Percentiles rank a stretch among this genome's conserved stretches.
Evolutionary conservation across 2,797 vertebrate species (phyloP).

Genomic region (Rhincodon typus): DNA sequence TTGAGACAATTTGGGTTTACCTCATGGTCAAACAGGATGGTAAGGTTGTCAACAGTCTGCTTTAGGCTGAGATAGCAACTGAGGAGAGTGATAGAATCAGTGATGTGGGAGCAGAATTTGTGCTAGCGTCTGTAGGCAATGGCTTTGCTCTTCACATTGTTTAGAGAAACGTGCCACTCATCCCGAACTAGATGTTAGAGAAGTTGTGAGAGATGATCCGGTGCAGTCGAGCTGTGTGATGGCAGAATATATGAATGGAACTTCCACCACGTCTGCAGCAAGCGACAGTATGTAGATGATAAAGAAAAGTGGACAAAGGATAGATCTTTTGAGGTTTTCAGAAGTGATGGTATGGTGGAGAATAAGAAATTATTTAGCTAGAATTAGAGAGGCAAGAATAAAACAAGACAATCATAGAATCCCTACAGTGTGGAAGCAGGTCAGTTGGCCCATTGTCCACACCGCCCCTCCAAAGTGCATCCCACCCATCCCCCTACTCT

Average conservation of each 20-base stretch:
- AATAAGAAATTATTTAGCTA: not conserved
- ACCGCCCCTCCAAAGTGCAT: too few species aligned
- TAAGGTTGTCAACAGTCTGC: not conserved
- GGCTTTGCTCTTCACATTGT: not conserved
- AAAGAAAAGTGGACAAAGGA: not conserved
- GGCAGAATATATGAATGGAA: not conserved
- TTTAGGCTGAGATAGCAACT: not conserved
- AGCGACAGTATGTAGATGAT: not conserved
- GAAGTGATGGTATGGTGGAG: not conserved
- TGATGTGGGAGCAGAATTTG: not conserved
- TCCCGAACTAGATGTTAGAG: not conserved
- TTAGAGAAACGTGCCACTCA: not conserved
- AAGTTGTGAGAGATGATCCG: not conserved
- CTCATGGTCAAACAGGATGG: not conserved
- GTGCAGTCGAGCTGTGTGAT: not conserved
- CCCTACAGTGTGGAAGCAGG: too few species aligned
- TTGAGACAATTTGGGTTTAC: not conserved
- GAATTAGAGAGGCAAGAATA: not conserved
- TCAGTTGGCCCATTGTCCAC: too few species aligned
- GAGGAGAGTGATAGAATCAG: not conserved
- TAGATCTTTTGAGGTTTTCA: not conserved
- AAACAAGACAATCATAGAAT: not conserved
- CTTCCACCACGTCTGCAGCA: not conserved
- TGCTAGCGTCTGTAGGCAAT: not conserved
- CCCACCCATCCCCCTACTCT: too few species aligned